Base-by-base conservation (phyloP, 1,140 invertebrate species). In the Orussus abietinus region DNA sequence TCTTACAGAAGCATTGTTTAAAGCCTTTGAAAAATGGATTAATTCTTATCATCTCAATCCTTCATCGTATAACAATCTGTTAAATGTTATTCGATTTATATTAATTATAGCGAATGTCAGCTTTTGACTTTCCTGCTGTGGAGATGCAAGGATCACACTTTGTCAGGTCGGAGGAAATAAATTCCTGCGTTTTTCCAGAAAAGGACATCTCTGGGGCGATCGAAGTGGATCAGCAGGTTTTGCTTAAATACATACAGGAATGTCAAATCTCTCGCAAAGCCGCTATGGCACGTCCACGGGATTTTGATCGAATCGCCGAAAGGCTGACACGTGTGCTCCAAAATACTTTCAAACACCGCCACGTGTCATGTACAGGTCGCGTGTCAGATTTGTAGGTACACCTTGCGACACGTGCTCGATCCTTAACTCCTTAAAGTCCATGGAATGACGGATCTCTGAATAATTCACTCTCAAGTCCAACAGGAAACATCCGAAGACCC, bases 401-500 rank as follows among this genome's bases (percentile, higher is more conserved):
- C 32, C 51, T 40, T 48, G 40, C 50, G 20, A 17, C 15, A 11
- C 3, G 13, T 13, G 11, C 18, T 13, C 4, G 0, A 35, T 9
- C 13, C 5, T 29, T 38, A 50, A 55, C 32, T 42, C 33, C 41
- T 37, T 10, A 19, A 18, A 5, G 11, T 14, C 5, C 29, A 31
- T 31, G 5, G 29, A 31, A 31, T 31, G 5, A 5, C 29, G 29
- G 29, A 31, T 6, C 26, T 25, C 18, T 10, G n/a, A 6, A 32
- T 19, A 36, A 30, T 9, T 34, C 20, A n/a, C 38, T 18, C 28
- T 43, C 15, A 2, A 31, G 29, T 11, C 4, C n/a, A 14, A 9
- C 48, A 52, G 37, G 51, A 33, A 45, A 51, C 38, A 55, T 39
- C 53, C 53, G 47, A 49, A 29, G 10, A 18, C n/a, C n/a, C 22